Percentiles rank a stretch among this genome's conserved stretches.
These are phyloP conservation scores for Cercopithecus diana DNA, from an alignment of 2,797 vertebrate genomes.

Conservation along the genomic window DNA sequence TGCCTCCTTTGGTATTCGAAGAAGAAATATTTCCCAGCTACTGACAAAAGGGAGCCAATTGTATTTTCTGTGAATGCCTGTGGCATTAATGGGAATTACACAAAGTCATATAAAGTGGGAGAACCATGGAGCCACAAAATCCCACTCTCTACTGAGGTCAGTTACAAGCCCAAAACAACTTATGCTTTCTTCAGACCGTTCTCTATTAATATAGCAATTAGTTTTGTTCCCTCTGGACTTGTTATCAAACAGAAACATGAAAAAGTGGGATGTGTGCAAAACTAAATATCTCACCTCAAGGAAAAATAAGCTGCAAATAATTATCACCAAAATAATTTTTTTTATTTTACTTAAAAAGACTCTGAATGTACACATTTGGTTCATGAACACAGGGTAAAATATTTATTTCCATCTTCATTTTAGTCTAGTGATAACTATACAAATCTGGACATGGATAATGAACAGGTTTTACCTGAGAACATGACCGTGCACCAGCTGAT, in stretches of 20 bases:
- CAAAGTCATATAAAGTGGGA: not conserved
- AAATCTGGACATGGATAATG: not conserved
- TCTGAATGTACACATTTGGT: constrained; percentile 35
- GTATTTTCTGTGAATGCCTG: not conserved
- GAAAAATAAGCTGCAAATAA: constrained; percentile 41
- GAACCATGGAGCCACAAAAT: not conserved
- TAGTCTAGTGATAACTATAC: not conserved
- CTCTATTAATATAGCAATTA: not conserved
- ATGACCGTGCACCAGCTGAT: not conserved
- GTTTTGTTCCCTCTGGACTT: not conserved
- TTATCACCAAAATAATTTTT: constrained; percentile 64
- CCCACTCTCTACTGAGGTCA: not conserved
- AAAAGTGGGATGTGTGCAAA: not conserved
- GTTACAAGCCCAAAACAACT: not conserved
- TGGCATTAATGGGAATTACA: not conserved
- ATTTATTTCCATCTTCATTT: constrained; percentile 13
- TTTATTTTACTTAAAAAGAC: constrained; percentile 70
- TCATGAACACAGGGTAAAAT: constrained; percentile 46
- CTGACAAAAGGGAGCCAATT: not conserved
- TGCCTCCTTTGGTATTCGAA: not conserved
- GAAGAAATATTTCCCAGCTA: not conserved
- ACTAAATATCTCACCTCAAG: not conserved
- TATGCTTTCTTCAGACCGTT: not conserved
- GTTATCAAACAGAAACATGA: not conserved
- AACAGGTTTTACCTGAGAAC: not conserved